Evolutionary conservation across 2,888 invertebrate genomes (phyloP).

Genomic region (Rotaria socialis): DNA sequence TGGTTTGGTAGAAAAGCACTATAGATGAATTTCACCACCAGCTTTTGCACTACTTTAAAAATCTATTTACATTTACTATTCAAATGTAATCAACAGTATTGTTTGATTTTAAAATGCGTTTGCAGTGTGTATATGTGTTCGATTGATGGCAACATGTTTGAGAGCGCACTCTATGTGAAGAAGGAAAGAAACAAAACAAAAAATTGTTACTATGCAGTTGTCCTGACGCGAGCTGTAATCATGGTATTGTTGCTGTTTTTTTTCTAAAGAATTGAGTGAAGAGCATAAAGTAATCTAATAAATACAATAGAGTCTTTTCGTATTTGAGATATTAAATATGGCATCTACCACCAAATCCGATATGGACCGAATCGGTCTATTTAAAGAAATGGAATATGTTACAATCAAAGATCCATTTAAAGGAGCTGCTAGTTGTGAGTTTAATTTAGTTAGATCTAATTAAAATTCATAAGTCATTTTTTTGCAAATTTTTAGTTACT

Average conservation of each 20-base stretch:
- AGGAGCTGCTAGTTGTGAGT: conserved; percentile 50
- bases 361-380: conserved; percentile 59
- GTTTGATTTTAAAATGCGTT: no score
- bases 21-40: no score
- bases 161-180: background rate
- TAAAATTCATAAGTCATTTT: conserved; percentile 37
- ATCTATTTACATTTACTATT: no score
- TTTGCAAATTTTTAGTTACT: conserved; percentile 49
- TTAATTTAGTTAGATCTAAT: background rate
- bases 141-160: no score
- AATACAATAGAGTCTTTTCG: background rate
- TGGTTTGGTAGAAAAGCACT: no score
- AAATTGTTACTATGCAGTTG: background rate
- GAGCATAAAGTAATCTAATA: background rate
- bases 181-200: background rate
- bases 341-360: conserved; percentile 48
- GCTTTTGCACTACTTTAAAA: no score
- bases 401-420: conserved; percentile 57
- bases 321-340: background rate
- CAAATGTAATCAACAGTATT: no score
- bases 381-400: conserved; percentile 59
- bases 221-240: background rate
- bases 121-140: no score
- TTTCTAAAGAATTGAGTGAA: background rate
- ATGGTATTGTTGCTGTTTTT: background rate